A percentile compares a stretch with the other conserved stretches of the same genome.
phyloP scores from a whole-genome alignment of 2,888 invertebrate species.

The Netelia melanura region DNA sequence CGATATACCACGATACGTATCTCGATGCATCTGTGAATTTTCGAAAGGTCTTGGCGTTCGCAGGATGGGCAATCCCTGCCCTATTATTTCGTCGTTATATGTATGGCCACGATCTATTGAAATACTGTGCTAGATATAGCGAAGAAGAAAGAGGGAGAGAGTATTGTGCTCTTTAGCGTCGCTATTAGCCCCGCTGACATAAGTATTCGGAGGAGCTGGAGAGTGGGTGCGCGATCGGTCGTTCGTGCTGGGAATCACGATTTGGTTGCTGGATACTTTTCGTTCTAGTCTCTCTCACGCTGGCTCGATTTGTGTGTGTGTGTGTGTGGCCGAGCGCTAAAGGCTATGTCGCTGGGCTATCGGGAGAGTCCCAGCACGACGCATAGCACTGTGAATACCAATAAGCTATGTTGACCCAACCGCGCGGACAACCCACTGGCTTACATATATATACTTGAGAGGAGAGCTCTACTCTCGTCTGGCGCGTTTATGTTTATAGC shows the following conservation, averaged over 20 bases:
- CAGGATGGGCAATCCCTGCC: slow-evolving; percentile 41
- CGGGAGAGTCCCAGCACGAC: slow-evolving; percentile 71
- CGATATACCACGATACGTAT: slow-evolving; percentile 23
- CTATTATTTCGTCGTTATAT: slow-evolving; percentile 36
- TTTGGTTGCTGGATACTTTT: slow-evolving; percentile 69
- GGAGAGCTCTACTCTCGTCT: slow-evolving; percentile 29
- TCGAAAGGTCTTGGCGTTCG: slow-evolving; percentile 61
- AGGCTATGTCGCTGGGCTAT: slow-evolving; percentile 62
- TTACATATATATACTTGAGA: slow-evolving; percentile 72
- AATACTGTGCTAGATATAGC: slow-evolving; percentile 38
- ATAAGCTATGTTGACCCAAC: slow-evolving; percentile 69
- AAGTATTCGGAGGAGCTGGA: slow-evolving; percentile 73
- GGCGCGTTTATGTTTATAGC: neutral
- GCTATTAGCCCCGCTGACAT: slow-evolving; percentile 73
- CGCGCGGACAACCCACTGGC: slow-evolving; percentile 74
- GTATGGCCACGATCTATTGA: slow-evolving; percentile 31
- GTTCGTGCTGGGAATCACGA: slow-evolving; percentile 79
- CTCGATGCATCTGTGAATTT: slow-evolving; percentile 24
- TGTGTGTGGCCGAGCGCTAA: slow-evolving; percentile 6
- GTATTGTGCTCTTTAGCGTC: slow-evolving; percentile 72
- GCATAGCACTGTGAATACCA: slow-evolving; percentile 75
- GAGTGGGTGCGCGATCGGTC: slow-evolving; percentile 72
- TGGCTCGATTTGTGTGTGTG: slow-evolving; percentile 5
- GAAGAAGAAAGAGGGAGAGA: slow-evolving; percentile 13
- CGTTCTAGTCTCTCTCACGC: slow-evolving; percentile 13